These are phyloP conservation scores for Syngnathus floridae DNA, from an alignment of 2,113 vertebrate genomes.

Conservation along the genomic window DNA sequence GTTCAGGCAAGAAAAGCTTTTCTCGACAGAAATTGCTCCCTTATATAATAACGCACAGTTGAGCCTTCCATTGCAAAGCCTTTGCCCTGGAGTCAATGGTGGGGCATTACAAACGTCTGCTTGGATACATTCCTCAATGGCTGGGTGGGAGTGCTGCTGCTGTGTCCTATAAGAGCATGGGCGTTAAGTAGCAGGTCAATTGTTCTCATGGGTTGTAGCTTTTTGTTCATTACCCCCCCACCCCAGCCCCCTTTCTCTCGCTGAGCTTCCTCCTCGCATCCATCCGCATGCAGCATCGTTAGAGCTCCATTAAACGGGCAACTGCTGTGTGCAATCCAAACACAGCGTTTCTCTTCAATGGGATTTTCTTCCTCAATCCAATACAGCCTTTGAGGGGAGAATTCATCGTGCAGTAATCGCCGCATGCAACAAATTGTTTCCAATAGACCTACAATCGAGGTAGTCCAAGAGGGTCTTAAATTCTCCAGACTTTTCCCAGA, in stretches of 20 bases:
- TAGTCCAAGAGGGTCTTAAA: conserved; percentile 36
- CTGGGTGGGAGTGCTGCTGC: conserved; percentile 37
- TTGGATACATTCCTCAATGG: conserved; percentile 36
- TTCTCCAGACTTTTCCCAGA: conserved; percentile 31
- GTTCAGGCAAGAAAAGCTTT: conserved; percentile 42
- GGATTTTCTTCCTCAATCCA: conserved; percentile 38
- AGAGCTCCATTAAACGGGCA: conserved; percentile 21
- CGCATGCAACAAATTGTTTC: conserved; percentile 34
- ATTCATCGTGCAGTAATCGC: conserved; percentile 46
- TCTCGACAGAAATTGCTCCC: conserved; percentile 42
- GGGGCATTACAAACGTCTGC: conserved; percentile 40
- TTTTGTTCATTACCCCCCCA: conserved; percentile 12
- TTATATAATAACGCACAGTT: conserved; percentile 60
- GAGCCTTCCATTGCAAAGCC: conserved; percentile 40
- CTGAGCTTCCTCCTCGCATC: conserved; percentile 20
- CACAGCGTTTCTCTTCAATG: conserved; percentile 26
- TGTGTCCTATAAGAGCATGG: conserved; percentile 18
- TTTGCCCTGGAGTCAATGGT: conserved; percentile 37
- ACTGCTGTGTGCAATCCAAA: conserved; percentile 18
- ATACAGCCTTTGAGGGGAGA: conserved; percentile 30
- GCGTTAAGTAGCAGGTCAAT: conserved; percentile 23
- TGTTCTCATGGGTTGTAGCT: conserved; percentile 20
- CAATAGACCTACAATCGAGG: conserved; percentile 31
- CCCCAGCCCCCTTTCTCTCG: neutral
- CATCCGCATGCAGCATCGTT: conserved; percentile 24